Percentiles rank a stretch among this genome's conserved stretches.
Evolutionary conservation across 2,797 vertebrate genomes (phyloP).

Genomic region (Alca torda): DNA sequence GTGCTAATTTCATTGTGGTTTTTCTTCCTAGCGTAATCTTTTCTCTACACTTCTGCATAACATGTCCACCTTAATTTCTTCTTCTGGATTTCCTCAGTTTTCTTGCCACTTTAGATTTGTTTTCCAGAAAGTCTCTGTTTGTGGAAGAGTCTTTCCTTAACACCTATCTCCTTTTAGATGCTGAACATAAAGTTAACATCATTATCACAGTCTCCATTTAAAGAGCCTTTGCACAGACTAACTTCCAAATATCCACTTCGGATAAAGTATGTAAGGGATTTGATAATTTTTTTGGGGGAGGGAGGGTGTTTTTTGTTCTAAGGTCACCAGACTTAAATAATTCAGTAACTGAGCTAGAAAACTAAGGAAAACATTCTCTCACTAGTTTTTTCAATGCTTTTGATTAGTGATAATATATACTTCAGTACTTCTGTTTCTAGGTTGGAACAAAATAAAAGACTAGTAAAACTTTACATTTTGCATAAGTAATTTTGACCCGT

Average conservation of each 20-base stretch:
- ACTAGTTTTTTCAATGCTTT: background rate
- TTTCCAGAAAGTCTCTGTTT: background rate
- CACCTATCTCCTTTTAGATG: background rate
- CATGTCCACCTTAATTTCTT: background rate
- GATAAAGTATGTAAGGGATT: background rate
- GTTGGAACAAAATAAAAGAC: background rate
- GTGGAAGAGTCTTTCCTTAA: background rate
- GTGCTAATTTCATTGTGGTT: background rate
- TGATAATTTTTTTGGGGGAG: rapidly evolving
- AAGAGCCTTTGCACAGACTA: background rate
- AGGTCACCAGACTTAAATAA: background rate
- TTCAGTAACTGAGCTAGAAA: background rate
- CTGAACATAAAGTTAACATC: background rate
- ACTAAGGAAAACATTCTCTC: background rate
- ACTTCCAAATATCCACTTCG: background rate
- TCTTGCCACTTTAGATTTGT: background rate
- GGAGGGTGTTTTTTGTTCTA: background rate
- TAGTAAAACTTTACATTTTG: background rate
- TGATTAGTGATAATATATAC: background rate
- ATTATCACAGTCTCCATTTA: background rate
- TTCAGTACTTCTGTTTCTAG: background rate
- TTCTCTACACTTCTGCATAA: background rate
- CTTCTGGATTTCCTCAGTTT: background rate
- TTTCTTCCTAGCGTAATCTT: background rate
- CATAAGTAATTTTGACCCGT: background rate